phyloP scores from a whole-genome alignment of 2,797 vertebrate genomes.

The Pelobates cultripes region DNA sequence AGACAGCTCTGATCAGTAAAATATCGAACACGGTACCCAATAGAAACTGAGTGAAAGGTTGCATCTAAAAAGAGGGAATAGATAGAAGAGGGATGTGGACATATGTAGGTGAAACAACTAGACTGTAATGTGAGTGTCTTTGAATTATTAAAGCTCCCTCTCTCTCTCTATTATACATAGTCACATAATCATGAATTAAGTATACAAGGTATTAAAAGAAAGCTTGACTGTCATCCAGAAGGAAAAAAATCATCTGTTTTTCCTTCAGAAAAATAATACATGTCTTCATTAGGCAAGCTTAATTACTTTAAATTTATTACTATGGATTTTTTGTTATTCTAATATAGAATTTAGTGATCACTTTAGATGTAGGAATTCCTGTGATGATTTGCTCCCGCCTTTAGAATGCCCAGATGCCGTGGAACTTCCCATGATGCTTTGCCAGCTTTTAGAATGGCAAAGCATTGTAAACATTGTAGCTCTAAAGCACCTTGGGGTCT shows the following conservation, averaged over 20 bases:
- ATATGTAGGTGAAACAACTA: neutral
- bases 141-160: conserved; percentile 41
- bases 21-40: neutral
- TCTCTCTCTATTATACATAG: conserved; percentile 22
- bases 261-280: no score
- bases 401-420: no score
- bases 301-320: neutral
- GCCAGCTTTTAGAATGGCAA: no score
- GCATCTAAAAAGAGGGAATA: neutral
- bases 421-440: no score
- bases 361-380: no score
- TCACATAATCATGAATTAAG: conserved; percentile 32
- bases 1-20: no score
- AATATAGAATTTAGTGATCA: no score
- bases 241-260: neutral
- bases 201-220: conserved; percentile 13
- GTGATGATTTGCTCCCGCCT: no score
- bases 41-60: neutral
- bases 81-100: neutral
- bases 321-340: no score
- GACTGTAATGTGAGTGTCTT: conserved; percentile 35
- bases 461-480: no score
- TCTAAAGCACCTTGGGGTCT: no score
- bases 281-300: neutral
- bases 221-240: neutral